Evolutionary conservation across 2,797 vertebrate species (phyloP).

Genomic region (Sebastes flavidus): DNA sequence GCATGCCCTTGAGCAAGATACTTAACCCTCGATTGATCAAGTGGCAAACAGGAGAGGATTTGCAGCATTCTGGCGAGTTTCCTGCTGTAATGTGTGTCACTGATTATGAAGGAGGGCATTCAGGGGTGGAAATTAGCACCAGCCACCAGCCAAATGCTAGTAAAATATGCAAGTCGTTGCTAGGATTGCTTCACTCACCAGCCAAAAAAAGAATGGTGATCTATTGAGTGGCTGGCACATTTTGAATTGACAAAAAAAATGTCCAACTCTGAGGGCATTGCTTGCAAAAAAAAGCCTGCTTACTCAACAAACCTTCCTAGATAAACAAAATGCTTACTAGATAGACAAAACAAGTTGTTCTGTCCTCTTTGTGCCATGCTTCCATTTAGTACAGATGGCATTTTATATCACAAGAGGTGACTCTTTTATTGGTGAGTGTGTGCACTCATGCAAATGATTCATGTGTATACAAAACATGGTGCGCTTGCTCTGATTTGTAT

Average conservation of each 20-base stretch:
- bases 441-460: constrained; percentile 4
- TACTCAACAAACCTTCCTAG: background rate
- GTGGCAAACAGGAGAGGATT: background rate
- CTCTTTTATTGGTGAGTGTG: background rate
- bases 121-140: background rate
- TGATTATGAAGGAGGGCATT: background rate
- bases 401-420: constrained; percentile 1
- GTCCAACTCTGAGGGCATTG: too few relatives aligned
- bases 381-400: constrained; percentile 7
- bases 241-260: background rate
- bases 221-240: background rate
- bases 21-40: background rate
- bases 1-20: constrained; percentile 2
- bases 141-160: background rate
- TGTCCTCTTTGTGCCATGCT: background rate
- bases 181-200: background rate
- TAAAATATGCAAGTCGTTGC: background rate
- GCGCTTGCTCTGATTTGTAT: constrained; percentile 17
- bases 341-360: background rate
- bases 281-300: background rate
- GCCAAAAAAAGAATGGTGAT: background rate
- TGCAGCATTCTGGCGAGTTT: background rate
- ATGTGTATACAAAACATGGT: constrained; percentile 3
- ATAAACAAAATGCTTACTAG: background rate
- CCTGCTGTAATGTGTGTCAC: background rate